Evolutionary conservation across 2,113 vertebrate genomes (phyloP), one percentile per base, ranked within the genome.

Genomic region (Chiloscyllium plagiosum): DNA sequence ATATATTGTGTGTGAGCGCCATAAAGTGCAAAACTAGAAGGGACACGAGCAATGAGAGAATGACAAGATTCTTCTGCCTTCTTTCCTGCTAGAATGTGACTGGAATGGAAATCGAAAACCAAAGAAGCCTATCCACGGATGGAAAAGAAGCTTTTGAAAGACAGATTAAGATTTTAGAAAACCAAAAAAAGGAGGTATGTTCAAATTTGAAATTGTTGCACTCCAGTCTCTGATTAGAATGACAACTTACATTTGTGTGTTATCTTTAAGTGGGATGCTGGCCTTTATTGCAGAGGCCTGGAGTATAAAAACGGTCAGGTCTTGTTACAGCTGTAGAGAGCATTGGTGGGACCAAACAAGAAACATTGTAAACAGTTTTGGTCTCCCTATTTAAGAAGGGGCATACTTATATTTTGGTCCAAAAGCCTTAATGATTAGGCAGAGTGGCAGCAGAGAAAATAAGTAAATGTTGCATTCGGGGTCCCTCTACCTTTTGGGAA

Each of bases 51-150:
- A 92, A 92, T 52, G 22, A 13, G 61, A 37, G 29, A 92, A n/a
- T 66, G 61, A 90, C 4, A n/a, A 61, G 52, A 17, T 29, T 90
- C 13, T n/a, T 56, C 86, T 56, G 50, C 56, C 22, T 94, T 95
- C 72, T 52, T 72, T 33, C 69, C 42, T 95, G 37, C 22, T 95
- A 95, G 94, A 69, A 95, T 95, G 68, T 95, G 37, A 95, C 47
- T 72, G 94, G 94, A 95, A 95, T 95, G 94, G 94, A 95, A 95
- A 52, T 95, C 24, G 94, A 72, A 95, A 95, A 95, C 24, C 68
- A 95, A 22, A 70, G 12, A 19, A 50, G 50, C 2, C 47, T 12
- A 33, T 72, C 94, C 13, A 72, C 42, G 72, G 68, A 95, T 95
- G 94, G 42, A 72, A 52, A 33, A 17, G 94, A 95, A n/a, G 68